Conservation (phyloP, 2,797 vertebrate species). For the Acomys russatus region DNA sequence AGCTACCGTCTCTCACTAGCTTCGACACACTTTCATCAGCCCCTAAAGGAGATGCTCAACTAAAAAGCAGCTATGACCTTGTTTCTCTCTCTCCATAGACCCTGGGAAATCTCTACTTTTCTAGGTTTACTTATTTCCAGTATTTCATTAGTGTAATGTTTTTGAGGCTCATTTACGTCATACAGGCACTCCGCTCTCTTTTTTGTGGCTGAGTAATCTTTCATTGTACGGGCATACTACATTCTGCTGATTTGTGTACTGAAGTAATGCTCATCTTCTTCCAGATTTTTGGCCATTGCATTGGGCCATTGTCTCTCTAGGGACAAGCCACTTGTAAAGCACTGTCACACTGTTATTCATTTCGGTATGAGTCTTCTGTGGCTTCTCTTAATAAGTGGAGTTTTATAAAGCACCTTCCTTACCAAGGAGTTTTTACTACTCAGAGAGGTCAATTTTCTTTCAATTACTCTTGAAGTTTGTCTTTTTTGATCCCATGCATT, state of each 20-base stretch:
- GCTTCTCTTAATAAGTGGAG: not conserved
- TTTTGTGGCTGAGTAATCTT: not conserved
- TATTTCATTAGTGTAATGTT: not conserved
- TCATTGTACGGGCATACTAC: not conserved
- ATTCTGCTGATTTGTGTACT: not conserved
- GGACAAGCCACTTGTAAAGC: not conserved
- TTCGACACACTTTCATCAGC: not conserved
- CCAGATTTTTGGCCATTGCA: not conserved
- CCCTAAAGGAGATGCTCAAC: not conserved
- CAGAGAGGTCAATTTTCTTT: not conserved
- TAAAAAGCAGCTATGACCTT: not conserved
- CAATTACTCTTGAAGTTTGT: not conserved
- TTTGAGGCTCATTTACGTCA: not conserved
- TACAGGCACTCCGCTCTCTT: not conserved
- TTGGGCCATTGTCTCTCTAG: not conserved
- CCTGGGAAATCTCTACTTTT: not conserved
- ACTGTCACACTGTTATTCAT: not conserved
- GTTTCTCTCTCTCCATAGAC: not conserved
- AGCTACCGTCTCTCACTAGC: not conserved
- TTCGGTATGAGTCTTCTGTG: not conserved
- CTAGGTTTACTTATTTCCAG: not conserved
- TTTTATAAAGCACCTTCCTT: not conserved
- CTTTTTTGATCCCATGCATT: not conserved
- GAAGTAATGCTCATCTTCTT: not conserved
- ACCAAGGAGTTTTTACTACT: not conserved